Base-by-base conservation (phyloP, 2,797 vertebrate species). In the Poeciliopsis paucimaculata region DNA sequence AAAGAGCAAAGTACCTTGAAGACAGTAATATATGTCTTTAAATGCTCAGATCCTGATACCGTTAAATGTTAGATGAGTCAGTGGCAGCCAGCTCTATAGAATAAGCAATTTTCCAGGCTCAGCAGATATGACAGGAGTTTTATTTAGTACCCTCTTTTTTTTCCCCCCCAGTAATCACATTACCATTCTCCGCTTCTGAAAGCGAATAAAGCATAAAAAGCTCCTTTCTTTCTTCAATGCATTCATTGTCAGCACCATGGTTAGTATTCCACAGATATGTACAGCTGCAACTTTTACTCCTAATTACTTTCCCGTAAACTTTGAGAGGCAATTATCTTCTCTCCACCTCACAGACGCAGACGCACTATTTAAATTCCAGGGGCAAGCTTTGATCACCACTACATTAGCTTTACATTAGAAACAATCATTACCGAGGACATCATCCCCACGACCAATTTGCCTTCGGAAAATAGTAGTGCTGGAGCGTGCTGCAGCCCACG, bases 351-450 rank as follows among this genome's bases (percentile, higher is more conserved):
- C 86, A 62, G 80, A 80, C 49, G 73, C 78, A 64, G 80, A 80
- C 49, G 71, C 78, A 70, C 83, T 26, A 79, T 86, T 88, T 78
- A 78, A 85, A 92, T 89, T 91, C 91, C 88, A 86, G 84, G 89
- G 90, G 86, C 90, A 86, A 85, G 86, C 90, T 91, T 91, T 93
- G 90, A 95, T 93, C 91, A 87, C 90, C 93, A 93, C 79, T 90
- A 93, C 95, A 95, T 96, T 95, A 95, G 92, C 95, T 91, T 91
- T 94, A 93, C 93, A 95, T 95, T 95, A 95, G 90, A 92, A 90
- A 92, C 87, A 80, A 89, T 94, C 95, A 95, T 95, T 95, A 95
- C 86, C 7, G 77, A 88, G 89, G 89, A 93, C 91, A 95, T 96
- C 94, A 93, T 93, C 90, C 89, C 90, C 84, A 75, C 87, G 84